These are phyloP conservation scores for silkworm (Bombyx mori) DNA, from an alignment of 1,140 invertebrate genomes.

Conservation along the genomic window ASM3026992v2 NC_085121.1:4074001-4074500, in stretches of 20 bases:
- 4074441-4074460: constrained; percentile 78
- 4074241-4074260: constrained; percentile 91
- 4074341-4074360: background rate
- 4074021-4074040: too few relatives aligned
- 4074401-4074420: constrained; percentile 72
- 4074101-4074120: too few relatives aligned
- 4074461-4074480: constrained; percentile 77
- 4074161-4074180: constrained; percentile 72
- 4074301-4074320: constrained; percentile 75
- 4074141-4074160: too few relatives aligned
- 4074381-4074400: background rate
- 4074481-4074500: constrained; percentile 84
- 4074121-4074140: too few relatives aligned
- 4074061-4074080: too few relatives aligned
- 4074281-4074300: constrained; percentile 85
- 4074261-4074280: constrained; percentile 85
- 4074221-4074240: constrained; percentile 83
- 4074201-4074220: constrained; percentile 86
- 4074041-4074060: too few relatives aligned
- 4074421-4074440: constrained; percentile 82
- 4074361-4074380: constrained; percentile 1
- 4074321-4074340: background rate
- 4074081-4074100: too few relatives aligned
- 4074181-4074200: constrained; percentile 82
- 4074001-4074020: too few relatives aligned